phyloP scores from a whole-genome alignment of 1,140 invertebrate genomes.

The Pseudobourletiella spinata region DNA sequence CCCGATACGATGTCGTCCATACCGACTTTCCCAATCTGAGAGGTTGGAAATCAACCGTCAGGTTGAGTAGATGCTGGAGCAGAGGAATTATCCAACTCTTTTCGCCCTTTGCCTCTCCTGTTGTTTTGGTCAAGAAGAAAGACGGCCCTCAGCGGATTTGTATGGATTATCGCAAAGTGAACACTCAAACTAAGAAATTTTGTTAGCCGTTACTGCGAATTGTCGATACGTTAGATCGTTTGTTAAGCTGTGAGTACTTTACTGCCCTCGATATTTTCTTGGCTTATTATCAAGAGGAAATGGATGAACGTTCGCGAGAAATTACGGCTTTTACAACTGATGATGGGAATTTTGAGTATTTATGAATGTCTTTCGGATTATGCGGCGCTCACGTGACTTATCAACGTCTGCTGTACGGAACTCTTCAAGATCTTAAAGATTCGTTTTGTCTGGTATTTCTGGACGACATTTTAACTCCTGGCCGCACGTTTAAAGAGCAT shows the following conservation, averaged over 20 bases:
- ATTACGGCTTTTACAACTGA: slow-evolving; percentile 41
- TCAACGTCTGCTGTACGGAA: slow-evolving; percentile 40
- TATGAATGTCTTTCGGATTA: slow-evolving; percentile 43
- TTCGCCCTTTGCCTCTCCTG: slow-evolving; percentile 42
- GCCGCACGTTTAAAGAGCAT: slow-evolving; percentile 39
- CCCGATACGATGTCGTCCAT: neutral
- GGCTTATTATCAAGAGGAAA: slow-evolving; percentile 45
- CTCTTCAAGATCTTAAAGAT: slow-evolving; percentile 36
- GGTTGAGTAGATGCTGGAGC: slow-evolving; percentile 38
- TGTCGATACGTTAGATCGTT: slow-evolving; percentile 41
- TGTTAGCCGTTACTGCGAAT: slow-evolving; percentile 45
- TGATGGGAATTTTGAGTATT: slow-evolving; percentile 39
- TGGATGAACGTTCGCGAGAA: slow-evolving; percentile 38
- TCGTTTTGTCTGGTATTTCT: slow-evolving; percentile 32
- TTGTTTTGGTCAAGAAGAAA: slow-evolving; percentile 43
- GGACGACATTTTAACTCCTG: slow-evolving; percentile 39
- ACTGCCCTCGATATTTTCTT: slow-evolving; percentile 43
- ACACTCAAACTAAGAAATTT: slow-evolving; percentile 40
- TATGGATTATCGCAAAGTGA: slow-evolving; percentile 44
- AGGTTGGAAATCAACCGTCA: slow-evolving; percentile 29
- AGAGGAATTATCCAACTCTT: slow-evolving; percentile 40
- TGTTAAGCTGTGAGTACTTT: slow-evolving; percentile 41
- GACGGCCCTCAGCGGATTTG: slow-evolving; percentile 42
- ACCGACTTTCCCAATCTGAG: neutral
- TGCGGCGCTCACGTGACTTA: slow-evolving; percentile 43